Base-by-base conservation (phyloP, 1,140 invertebrate species). In the Anagrus nilaparvatae region DNA sequence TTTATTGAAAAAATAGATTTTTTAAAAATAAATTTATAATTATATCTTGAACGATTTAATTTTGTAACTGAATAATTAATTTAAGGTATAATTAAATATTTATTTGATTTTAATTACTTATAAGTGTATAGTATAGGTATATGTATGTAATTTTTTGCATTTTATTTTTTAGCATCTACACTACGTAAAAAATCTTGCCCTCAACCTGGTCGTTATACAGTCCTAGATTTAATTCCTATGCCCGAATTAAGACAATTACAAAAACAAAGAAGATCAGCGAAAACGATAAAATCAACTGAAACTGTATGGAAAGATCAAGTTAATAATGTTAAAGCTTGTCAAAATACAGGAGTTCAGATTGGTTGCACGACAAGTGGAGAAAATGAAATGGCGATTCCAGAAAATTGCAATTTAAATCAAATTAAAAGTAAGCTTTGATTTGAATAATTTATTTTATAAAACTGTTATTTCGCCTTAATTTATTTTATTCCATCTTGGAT, bases 101-200 rank as follows among this genome's bases (percentile, higher is more conserved):
- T n/a, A n/a, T n/a, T n/a, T n/a, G n/a, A n/a, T n/a, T n/a, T n/a
- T n/a, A n/a, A n/a, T n/a, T n/a, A n/a, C n/a, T n/a, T n/a, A n/a
- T n/a, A n/a, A n/a, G n/a, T n/a, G n/a, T n/a, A n/a, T n/a, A n/a
- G n/a, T n/a, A n/a, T n/a, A n/a, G n/a, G n/a, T n/a, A n/a, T n/a
- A n/a, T n/a, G n/a, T n/a, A n/a, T n/a, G n/a, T n/a, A n/a, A n/a
- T n/a, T n/a, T n/a, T n/a, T n/a, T n/a, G n/a, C n/a, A n/a, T 23
- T 10, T 27, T 39, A 29, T 14, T 19, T 55, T 56, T 5, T 37
- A 72, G 70, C 67, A 13, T 54, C 65, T 6, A 58, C 47, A 10
- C 53, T 72, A 24, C 64, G 64, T 46, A 63, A 61, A 20, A 56
- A 63, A 29, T 65, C 62, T 34, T 75, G 73, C 52, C 70, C 73